phyloP scores from a whole-genome alignment of 1,140 invertebrate species.

The silkworm (Bombyx mori) region DNA sequence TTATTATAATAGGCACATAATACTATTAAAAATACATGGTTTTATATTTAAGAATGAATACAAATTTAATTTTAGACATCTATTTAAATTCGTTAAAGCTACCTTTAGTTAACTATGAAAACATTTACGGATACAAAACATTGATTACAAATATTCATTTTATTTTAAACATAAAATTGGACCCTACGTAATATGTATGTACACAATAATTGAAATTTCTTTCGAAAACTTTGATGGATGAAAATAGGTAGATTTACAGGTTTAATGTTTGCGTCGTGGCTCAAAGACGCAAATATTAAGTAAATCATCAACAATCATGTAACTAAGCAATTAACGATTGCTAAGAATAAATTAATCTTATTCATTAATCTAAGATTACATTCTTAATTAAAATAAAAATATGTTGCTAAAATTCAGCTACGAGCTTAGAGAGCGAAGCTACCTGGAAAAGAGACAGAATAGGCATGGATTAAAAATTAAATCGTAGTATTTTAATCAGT shows the following conservation, averaged over 20 bases:
- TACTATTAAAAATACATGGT: too few species aligned
- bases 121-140: too few species aligned
- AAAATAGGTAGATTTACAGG: too few species aligned
- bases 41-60: too few species aligned
- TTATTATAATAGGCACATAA: too few species aligned
- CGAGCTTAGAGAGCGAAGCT: slow-evolving; percentile 16
- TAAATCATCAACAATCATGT: background rate
- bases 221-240: slow-evolving; percentile 7
- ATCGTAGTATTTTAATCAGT: too few species aligned
- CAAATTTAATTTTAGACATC: too few species aligned
- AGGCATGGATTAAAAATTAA: background rate
- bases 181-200: background rate
- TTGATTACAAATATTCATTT: too few species aligned
- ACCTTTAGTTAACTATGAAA: too few species aligned
- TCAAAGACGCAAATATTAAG: slow-evolving; percentile 50
- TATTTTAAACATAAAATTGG: too few species aligned
- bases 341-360: background rate
- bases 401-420: background rate
- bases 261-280: slow-evolving; percentile 53
- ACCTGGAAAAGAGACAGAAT: slow-evolving; percentile 19
- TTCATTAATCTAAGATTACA: background rate
- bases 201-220: slow-evolving; percentile 7
- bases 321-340: background rate
- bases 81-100: too few species aligned
- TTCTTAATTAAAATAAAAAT: background rate